These are phyloP conservation scores for Nannospalax galili DNA, from an alignment of 2,113 vertebrate species.

Conservation along the genomic window DNA sequence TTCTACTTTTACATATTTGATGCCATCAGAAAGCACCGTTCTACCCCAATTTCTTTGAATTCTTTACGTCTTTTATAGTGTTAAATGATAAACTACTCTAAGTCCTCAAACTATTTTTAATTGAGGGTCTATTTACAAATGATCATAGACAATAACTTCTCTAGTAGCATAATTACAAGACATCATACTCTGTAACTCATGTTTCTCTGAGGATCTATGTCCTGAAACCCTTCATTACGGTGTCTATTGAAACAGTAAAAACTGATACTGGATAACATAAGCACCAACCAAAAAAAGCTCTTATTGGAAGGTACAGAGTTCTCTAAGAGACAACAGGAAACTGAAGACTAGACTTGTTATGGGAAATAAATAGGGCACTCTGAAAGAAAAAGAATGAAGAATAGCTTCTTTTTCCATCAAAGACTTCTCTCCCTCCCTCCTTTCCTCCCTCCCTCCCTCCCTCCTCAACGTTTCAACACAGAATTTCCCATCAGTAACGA, in stretches of 20 bases:
- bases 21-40: neutral
- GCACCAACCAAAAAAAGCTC: neutral
- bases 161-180: neutral
- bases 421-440: neutral
- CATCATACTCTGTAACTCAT: neutral
- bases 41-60: neutral
- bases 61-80: neutral
- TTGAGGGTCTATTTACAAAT: neutral
- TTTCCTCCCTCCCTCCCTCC: neutral
- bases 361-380: neutral
- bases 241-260: neutral
- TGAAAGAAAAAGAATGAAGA: neutral
- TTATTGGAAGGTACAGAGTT: neutral
- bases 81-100: neutral
- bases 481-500: neutral
- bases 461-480: neutral
- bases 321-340: neutral
- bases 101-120: neutral
- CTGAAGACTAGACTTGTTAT: neutral
- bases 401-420: neutral
- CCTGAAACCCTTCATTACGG: neutral
- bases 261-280: neutral
- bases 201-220: neutral
- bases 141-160: neutral
- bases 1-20: neutral